Conservation (phyloP, 2,113 vertebrate genomes). For the Misgurnus mizolepis region DNA sequence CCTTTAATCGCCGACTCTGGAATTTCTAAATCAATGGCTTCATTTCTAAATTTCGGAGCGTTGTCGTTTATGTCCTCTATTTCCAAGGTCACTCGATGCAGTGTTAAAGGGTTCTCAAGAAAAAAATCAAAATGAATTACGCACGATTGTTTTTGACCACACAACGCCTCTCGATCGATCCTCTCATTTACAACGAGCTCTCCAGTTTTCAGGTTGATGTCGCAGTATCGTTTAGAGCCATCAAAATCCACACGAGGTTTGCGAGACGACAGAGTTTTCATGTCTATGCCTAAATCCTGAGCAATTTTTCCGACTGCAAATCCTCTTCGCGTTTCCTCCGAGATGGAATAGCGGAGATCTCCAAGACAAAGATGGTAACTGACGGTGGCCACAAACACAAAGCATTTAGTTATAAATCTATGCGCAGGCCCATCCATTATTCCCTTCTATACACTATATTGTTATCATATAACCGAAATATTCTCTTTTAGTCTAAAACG, state of each 20-base stretch:
- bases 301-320: constrained; percentile 67
- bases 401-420: background rate
- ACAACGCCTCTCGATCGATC: constrained; percentile 3
- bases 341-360: constrained; percentile 63
- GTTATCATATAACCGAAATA: too few species aligned
- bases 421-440: too few species aligned
- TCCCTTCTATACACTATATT: too few species aligned
- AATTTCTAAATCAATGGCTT: background rate
- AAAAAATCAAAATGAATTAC: background rate
- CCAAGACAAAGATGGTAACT: constrained; percentile 11
- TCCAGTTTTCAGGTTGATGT: constrained; percentile 67
- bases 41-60: background rate
- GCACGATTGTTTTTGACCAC: constrained; percentile 1
- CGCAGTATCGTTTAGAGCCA: constrained; percentile 64
- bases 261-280: constrained; percentile 47
- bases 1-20: background rate
- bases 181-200: constrained; percentile 59
- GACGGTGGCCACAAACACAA: constrained; percentile 10
- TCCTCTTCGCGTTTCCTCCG: constrained; percentile 67
- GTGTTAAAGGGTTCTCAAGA: constrained; percentile 14
- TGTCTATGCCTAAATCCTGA: constrained; percentile 65
- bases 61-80: constrained; percentile 1
- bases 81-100: background rate
- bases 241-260: constrained; percentile 59
- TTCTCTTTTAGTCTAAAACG: too few species aligned